These are phyloP conservation scores for Peromyscus eremicus DNA, from an alignment of 2,797 vertebrate species.

Conservation along the genomic window DNA sequence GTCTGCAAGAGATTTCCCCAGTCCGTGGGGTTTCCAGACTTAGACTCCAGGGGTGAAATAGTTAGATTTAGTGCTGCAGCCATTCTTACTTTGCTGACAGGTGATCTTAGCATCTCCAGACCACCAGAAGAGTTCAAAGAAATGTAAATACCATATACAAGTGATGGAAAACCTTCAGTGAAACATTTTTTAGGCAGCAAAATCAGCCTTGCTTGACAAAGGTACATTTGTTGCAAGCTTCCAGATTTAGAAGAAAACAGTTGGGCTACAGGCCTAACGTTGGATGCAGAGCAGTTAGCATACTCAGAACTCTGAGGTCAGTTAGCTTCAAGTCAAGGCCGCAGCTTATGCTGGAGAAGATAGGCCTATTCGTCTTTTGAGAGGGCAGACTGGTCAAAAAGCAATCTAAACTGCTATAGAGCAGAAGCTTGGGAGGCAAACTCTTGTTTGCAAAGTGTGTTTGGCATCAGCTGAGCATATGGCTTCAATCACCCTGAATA, in stretches of 20 bases:
- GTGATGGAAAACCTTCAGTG: neutral
- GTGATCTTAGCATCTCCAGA: slow-evolving; percentile 41
- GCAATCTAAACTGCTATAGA: neutral
- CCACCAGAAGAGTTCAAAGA: neutral
- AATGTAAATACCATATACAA: neutral
- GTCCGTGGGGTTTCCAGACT: slow-evolving; percentile 2
- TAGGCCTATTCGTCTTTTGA: neutral
- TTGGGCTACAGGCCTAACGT: neutral
- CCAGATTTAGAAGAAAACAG: slow-evolving; percentile 17
- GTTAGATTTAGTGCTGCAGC: neutral
- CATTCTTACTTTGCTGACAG: slow-evolving; percentile 14
- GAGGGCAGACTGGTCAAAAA: neutral
- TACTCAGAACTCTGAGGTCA: neutral
- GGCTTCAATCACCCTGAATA: slow-evolving; percentile 20
- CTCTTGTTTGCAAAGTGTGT: neutral
- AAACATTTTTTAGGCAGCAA: slow-evolving; percentile 7
- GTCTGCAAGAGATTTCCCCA: neutral
- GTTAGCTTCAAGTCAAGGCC: neutral
- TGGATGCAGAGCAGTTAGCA: neutral
- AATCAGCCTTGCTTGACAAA: neutral
- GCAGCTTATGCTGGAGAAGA: neutral
- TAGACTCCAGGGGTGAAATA: neutral
- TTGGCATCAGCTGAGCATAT: neutral
- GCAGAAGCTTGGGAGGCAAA: neutral
- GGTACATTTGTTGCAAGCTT: slow-evolving; percentile 9